Evolutionary conservation across 2,797 vertebrate species (phyloP).

Genomic region (Clarias pachynema): DNA sequence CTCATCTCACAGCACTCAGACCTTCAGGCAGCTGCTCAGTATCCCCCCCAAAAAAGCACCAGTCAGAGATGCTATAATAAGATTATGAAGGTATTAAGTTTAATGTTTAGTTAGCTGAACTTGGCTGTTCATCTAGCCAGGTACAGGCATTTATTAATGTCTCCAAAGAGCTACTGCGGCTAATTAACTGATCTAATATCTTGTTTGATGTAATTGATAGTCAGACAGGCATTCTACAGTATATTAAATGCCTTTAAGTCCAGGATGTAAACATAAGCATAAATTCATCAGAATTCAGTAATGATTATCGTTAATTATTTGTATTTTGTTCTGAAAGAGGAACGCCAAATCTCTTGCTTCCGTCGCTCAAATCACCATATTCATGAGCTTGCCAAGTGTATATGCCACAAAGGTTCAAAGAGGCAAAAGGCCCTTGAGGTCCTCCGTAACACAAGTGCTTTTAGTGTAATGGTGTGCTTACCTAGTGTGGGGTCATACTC

Average conservation of each 20-base stretch:
- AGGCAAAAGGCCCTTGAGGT: not conserved
- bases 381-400: not conserved
- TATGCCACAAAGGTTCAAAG: not conserved
- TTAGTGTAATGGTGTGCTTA: conserved; percentile 68
- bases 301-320: not conserved
- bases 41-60: not conserved
- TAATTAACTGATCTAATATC: not conserved
- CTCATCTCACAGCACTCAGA: not conserved
- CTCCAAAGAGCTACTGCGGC: not conserved
- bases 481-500: conserved; percentile 96
- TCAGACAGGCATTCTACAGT: not conserved
- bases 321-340: not conserved
- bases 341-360: not conserved
- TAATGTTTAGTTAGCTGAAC: no score
- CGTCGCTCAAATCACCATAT: not conserved
- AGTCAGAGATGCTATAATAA: not conserved
- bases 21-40: not conserved
- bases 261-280: not conserved
- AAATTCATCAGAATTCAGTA: not conserved
- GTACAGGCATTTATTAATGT: not conserved
- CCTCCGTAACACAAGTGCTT: conserved; percentile 12
- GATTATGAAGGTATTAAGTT: no score
- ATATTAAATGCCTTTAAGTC: not conserved
- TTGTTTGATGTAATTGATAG: not conserved
- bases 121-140: not conserved